Percentiles rank a stretch among this genome's conserved stretches.
Evolutionary conservation across 2,113 vertebrate genomes (phyloP).

Genomic region (Elaphurus davidianus): DNA sequence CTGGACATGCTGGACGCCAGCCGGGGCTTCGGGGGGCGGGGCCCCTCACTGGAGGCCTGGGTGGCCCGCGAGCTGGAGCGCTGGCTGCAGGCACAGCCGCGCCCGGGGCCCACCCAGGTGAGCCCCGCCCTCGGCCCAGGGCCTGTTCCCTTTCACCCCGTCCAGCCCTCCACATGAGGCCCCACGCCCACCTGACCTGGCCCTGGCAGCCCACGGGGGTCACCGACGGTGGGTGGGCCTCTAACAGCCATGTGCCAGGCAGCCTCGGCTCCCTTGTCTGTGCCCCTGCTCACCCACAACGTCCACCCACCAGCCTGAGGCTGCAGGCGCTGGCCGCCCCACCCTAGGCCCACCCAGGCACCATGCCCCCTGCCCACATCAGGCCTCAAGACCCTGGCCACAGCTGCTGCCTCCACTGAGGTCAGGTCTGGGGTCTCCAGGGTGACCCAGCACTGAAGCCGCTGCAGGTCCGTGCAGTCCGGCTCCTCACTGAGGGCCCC

Average conservation of each 20-base stretch:
- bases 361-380: not conserved
- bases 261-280: too few relatives aligned
- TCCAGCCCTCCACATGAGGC: fast-evolving
- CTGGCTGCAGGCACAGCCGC: constrained; percentile 71
- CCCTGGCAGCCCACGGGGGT: not conserved
- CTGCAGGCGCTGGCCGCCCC: not conserved
- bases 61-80: constrained; percentile 61
- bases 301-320: not conserved
- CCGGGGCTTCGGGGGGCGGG: constrained; percentile 5
- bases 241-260: fast-evolving
- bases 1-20: constrained; percentile 74
- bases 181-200: fast-evolving
- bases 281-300: fast-evolving
- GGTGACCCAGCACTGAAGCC: constrained; percentile 46
- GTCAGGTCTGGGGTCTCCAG: not conserved
- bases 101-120: not conserved
- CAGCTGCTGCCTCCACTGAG: not conserved
- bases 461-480: constrained; percentile 63
- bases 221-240: fast-evolving
- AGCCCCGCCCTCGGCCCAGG: fast-evolving
- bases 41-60: constrained; percentile 61
- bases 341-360: not conserved
- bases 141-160: not conserved
- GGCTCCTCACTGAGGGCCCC: constrained; percentile 63
- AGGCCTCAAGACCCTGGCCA: fast-evolving